phyloP scores from a whole-genome alignment of 2,888 invertebrate species.

The Choristoneura rosaceana region DNA sequence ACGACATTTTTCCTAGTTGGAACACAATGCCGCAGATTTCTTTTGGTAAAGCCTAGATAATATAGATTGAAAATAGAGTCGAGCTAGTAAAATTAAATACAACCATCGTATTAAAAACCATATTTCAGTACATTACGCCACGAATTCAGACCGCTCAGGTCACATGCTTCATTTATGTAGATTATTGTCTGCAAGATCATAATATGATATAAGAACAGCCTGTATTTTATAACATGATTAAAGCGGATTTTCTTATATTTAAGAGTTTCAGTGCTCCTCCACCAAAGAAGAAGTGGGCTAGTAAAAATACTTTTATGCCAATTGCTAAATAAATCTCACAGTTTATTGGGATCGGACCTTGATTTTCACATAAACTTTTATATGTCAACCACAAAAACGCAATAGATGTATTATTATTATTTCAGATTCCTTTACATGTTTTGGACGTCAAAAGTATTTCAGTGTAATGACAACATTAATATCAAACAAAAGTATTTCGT shows the following conservation, averaged over 20 bases:
- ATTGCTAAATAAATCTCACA: constrained; percentile 11
- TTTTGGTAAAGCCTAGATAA: not conserved
- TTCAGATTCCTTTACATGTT: not conserved
- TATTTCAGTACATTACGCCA: no score
- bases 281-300: not conserved
- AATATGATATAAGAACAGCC: not conserved
- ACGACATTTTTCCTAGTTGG: not conserved
- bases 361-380: constrained; percentile 1
- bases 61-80: not conserved
- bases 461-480: not conserved
- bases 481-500: not conserved
- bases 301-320: constrained; percentile 3
- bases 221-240: not conserved
- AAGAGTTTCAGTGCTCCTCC: not conserved
- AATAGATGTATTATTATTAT: not conserved
- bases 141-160: no score
- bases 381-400: not conserved
- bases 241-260: not conserved
- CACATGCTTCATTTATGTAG: no score
- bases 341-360: constrained; percentile 1
- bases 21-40: not conserved
- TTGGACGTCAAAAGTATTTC: constrained; percentile 1
- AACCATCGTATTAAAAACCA: not conserved
- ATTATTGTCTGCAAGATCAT: no score
- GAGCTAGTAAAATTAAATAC: no score